Evolutionary conservation across 2,113 vertebrate genomes (phyloP).

Genomic region (Cyanocitta stelleri): DNA sequence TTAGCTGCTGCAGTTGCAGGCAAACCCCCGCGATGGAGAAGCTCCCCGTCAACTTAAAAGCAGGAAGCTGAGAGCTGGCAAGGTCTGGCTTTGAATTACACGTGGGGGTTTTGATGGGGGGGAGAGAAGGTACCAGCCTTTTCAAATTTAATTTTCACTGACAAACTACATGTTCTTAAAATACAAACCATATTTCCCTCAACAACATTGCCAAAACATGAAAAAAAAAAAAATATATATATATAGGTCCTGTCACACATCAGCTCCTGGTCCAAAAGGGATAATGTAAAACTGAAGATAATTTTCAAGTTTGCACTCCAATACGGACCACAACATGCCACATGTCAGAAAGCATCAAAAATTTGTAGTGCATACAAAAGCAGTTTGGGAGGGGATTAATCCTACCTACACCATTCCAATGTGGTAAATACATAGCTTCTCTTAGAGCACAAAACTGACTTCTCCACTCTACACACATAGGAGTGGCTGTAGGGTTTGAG

Average conservation of each 20-base stretch:
- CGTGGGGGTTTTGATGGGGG: not conserved
- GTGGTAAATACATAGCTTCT: not conserved
- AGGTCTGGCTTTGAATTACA: not conserved
- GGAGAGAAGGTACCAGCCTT: not conserved
- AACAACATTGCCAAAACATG: not conserved
- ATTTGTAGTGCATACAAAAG: not conserved
- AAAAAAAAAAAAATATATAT: not conserved
- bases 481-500: not conserved
- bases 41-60: not conserved
- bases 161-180: not conserved
- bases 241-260: not conserved
- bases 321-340: not conserved
- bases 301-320: not conserved
- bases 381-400: not conserved
- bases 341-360: not conserved
- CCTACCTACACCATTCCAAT: not conserved
- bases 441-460: not conserved
- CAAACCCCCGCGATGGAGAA: not conserved
- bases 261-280: not conserved
- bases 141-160: not conserved
- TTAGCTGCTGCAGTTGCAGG: not conserved
- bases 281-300: not conserved
- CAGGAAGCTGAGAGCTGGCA: not conserved
- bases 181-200: not conserved
- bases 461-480: rapidly evolving